Evolutionary conservation across 2,888 invertebrate genomes (phyloP), one percentile per base, ranked within the genome.

Genomic region (Drosophila borborema): DNA sequence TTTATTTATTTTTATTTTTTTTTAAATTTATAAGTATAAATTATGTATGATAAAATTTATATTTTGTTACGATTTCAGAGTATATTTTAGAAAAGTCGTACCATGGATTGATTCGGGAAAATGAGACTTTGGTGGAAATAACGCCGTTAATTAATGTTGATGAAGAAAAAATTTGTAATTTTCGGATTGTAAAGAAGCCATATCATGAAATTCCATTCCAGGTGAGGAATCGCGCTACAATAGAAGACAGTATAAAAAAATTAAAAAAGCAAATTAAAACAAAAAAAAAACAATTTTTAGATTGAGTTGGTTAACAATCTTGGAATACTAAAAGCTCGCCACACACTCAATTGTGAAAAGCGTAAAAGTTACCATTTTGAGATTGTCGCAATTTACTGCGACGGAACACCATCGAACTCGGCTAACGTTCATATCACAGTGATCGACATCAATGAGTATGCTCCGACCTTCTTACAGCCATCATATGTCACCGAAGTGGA

Each of bases 381-480:
- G 94, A 98, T 99, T 92, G 97, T 98, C 64, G 98, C 98, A 45
- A 96, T 98, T 73, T 97, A 98, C 80, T 99, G 99, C 93, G 96
- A 96, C 91, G 97, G 97, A 72, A 96, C 96, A 76, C 96, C 96
- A 90, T 97, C 97, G 28, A 96, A 97, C 92, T 97, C 98, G 90
- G 98, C 98, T 4, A 97, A 97, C 43, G 97, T 98, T 61, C 97
- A 98, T 94, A 98, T 99, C 90, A 97, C 97, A 23, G 98, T 99
- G 74, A 96, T 97, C 68, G 99, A 99, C 94, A 98, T 98, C 83
- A 99, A 99, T 94, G 98, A 99, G 93, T 98, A 97, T 94, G 96
- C 97, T 34, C 99, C 99, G 2, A 96, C 96, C 73, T 99, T 99
- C 94, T 94, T 96, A 61, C 97, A 98, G 91, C 96, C 97, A 43